Evolutionary conservation across 2,113 vertebrate species (phyloP).

Genomic region (Mormyrus lacerda): DNA sequence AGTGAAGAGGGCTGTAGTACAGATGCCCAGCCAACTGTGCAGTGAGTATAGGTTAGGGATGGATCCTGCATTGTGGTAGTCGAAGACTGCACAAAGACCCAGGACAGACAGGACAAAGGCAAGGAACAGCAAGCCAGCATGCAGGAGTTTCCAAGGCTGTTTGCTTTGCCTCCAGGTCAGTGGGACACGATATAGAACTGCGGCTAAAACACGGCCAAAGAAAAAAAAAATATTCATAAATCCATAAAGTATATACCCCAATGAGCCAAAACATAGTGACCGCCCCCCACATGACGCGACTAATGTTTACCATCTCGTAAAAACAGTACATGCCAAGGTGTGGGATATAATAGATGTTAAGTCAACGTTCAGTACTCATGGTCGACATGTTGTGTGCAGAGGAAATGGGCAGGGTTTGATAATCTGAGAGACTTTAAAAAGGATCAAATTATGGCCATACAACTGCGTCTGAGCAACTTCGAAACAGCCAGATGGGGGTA

Average conservation of each 20-base stretch:
- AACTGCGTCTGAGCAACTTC: not conserved
- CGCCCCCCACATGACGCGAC: not conserved
- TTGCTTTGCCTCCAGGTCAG: conserved; percentile 68
- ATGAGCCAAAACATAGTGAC: not conserved
- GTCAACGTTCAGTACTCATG: not conserved
- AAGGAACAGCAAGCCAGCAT: conserved; percentile 59
- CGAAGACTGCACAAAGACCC: conserved; percentile 77
- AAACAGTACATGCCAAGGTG: not conserved
- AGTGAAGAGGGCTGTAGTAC: conserved; percentile 67
- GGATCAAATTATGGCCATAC: not conserved
- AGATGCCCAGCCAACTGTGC: conserved; percentile 89
- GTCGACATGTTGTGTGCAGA: not conserved
- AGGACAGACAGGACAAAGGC: conserved; percentile 59
- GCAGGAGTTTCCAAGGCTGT: conserved; percentile 80
- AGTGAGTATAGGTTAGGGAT: conserved; percentile 77
- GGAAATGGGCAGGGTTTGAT: not conserved
- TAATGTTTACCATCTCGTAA: not conserved
- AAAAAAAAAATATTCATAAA: not conserved
- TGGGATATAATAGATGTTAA: not conserved
- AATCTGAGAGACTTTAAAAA: not conserved
- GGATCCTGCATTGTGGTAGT: conserved; percentile 49
- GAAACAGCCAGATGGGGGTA: not conserved
- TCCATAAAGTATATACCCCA: not conserved
- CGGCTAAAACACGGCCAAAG: conserved; percentile 51
- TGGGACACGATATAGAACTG: conserved; percentile 79